A percentile compares a stretch with the other conserved stretches of the same genome.
phyloP scores from a whole-genome alignment of 2,888 invertebrate species.

The Stenolophus ochropezus region DNA sequence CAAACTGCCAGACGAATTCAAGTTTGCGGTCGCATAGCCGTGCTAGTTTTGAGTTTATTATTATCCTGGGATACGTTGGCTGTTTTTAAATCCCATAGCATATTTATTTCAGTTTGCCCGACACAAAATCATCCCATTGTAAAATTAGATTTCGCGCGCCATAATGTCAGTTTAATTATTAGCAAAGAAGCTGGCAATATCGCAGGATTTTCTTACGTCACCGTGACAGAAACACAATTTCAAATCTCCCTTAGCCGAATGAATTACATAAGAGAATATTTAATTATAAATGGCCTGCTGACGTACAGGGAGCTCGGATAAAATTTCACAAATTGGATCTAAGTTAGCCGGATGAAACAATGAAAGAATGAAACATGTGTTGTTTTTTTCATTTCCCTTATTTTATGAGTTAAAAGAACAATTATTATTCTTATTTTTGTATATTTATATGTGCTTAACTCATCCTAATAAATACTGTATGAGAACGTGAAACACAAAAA shows the following conservation, averaged over 20 bases:
- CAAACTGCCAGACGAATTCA: not conserved
- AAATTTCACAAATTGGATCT: not conserved
- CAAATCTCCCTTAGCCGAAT: not conserved
- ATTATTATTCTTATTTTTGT: not conserved
- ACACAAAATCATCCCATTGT: slow-evolving; percentile 12
- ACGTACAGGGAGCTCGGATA: not conserved
- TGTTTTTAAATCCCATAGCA: not conserved
- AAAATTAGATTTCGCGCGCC: slow-evolving; percentile 28
- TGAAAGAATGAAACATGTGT: slow-evolving; percentile 26
- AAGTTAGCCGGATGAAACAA: slow-evolving; percentile 37
- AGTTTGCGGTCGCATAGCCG: not conserved
- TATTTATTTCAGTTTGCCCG: slow-evolving; percentile 26
- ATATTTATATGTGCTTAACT: too few species aligned
- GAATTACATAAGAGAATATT: slow-evolving; percentile 16
- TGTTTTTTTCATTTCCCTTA: slow-evolving; percentile 34
- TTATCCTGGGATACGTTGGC: not conserved
- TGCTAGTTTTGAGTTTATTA: slow-evolving; percentile 11
- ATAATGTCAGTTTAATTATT: slow-evolving; percentile 7
- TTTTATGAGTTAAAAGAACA: not conserved
- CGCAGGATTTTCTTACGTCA: not conserved
- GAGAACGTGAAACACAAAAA: too few species aligned
- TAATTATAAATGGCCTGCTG: slow-evolving; percentile 7
- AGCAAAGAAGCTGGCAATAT: not conserved
- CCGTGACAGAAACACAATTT: not conserved
- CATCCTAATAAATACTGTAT: too few species aligned